Evolutionary conservation across 2,113 vertebrate genomes (phyloP).

Genomic region (Arvicanthis niloticus): DNA sequence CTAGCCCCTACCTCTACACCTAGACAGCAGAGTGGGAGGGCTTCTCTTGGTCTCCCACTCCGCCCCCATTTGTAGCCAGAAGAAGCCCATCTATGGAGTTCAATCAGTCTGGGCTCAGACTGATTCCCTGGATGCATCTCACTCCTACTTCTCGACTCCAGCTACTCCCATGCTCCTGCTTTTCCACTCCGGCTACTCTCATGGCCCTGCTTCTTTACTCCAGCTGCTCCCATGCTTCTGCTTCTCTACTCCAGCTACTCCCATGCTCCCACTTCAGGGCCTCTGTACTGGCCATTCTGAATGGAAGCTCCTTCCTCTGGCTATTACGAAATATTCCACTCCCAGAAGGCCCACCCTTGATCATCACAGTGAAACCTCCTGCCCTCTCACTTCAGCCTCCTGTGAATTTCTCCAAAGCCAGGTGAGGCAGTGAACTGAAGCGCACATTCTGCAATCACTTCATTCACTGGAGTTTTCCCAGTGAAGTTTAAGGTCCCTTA

Average conservation of each 20-base stretch:
- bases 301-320: neutral
- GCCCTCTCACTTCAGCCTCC: neutral
- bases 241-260: no score
- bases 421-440: neutral
- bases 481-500: neutral
- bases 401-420: neutral
- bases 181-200: neutral
- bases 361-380: neutral
- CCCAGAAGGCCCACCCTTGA: neutral
- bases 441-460: no score
- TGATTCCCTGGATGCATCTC: neutral
- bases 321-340: neutral
- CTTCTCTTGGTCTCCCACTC: neutral
- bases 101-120: neutral
- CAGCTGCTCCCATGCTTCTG: neutral
- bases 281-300: neutral
- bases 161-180: neutral
- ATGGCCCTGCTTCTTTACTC: neutral
- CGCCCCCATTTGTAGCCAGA: neutral
- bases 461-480: neutral
- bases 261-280: neutral
- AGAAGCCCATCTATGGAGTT: neutral
- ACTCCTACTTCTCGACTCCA: neutral
- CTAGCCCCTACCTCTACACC: no score
- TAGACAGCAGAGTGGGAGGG: neutral